Evolutionary conservation across 2,888 invertebrate species (phyloP), one percentile per base, ranked within the genome.

Genomic region (Chaetoderma sp.): DNA sequence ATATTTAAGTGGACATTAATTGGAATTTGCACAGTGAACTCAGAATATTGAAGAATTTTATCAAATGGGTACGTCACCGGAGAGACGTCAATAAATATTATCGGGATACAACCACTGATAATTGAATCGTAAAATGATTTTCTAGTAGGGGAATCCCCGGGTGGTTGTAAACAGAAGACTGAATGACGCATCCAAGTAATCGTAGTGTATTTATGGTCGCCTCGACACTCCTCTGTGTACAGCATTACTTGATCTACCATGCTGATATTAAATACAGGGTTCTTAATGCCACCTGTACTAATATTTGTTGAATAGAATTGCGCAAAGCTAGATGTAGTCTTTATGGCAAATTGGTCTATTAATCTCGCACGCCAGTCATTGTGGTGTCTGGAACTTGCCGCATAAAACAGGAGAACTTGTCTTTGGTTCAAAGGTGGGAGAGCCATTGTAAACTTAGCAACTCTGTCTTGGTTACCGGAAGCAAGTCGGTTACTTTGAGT

Each of bases 61-160:
- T 71, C 60, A 65, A 78, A 80, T 39, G 79, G 78, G 63, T 73
- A 78, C 23, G 60, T 65, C 27, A 73, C 69, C 4, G 60, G 42
- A 8, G 63, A 47, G 16, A 63, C 32, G 25, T 36, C 33, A 36
- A 32, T 25, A 49, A 72, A 72, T 4, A 73, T 59, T 18, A 82
- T 78, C 0, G 82, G 82, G 23, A 82, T 78, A 54, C 81, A 82
- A 3, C 80, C 81, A 64, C 76, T 76, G 13, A 81, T 63, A 30
- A 81, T 69, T 8, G 78, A 62, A 54, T 82, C 81, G 30, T 78
- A 82, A 58, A 80, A 77, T 5, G 78, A 80, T 67, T 82, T 82
- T 33, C 82, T 62, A 2, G 82, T 80, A 2, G 81, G 81, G 1
- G 80, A 82, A 62, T 80, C 80, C 0, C 81, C 81, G 0, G 79